Base-by-base conservation (phyloP, 2,113 vertebrate genomes). In the Trichechus manatus region DNA sequence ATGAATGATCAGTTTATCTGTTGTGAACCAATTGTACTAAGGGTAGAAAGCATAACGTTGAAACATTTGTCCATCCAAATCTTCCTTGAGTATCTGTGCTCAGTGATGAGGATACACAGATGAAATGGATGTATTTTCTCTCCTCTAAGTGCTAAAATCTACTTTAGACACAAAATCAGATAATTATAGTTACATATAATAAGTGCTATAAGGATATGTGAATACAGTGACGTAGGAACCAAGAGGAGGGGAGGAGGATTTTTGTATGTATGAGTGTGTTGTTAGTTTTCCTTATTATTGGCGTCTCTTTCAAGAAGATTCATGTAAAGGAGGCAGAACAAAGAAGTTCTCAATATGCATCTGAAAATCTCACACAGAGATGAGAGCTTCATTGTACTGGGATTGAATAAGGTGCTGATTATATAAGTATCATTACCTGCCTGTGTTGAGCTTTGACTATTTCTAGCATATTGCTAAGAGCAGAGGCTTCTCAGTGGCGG, bases 361-460 rank as follows among this genome's bases (percentile, higher is more conserved):
- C 92, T 89, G 75, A n/a, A 93, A 64, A 20, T 31, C 6, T 66
- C 77, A 56, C 50, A 53, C 25, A 63, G 64, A 61, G 61, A 53
- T 0, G 63, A 86, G 83, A 86, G 53, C 27, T 83, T 94, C 63
- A 17, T 14, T 95, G 33, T 82, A 39, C 1, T 78, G 39, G 7
- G 15, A 63, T 1, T 66, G 59, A 92, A 85, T 70, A 70, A 94
- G 84, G 70, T 63, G 50, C 63, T 88, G 70, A 94, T 96, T 94
- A 89, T 59, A 0, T 90, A 93, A 97, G 91, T 92, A 72, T 74
- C 44, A 50, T 93, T 94, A 97, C 96, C 97, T 97, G 94, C 79
- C 92, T 70, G 63, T 44, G 66, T 88, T 84, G 89, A 47, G 80
- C 81, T 88, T 90, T 68, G 84, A 68, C 94, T 97, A 80, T 96